phyloP scores from a whole-genome alignment of 1,140 invertebrate genomes.

The Ctenoplectra terminalis region DNA sequence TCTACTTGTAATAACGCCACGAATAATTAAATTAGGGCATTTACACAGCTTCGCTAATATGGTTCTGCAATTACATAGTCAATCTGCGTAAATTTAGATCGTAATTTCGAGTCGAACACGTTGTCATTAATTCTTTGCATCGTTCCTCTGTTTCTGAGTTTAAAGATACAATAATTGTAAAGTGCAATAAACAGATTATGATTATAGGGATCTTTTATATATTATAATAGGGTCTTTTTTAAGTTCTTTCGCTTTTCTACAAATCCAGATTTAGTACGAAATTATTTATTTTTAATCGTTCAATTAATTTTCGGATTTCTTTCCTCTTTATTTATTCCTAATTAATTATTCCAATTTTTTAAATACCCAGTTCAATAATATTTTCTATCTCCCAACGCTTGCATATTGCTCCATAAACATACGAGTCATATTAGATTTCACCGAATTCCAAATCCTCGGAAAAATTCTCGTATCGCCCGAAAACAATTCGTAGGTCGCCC shows the following conservation, averaged over 20 bases:
- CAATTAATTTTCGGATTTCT: too few relatives aligned
- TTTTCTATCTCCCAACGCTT: neutral
- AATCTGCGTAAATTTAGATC: neutral
- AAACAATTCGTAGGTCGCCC: neutral
- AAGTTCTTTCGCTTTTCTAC: too few relatives aligned
- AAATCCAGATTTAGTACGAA: too few relatives aligned
- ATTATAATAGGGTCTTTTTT: too few relatives aligned
- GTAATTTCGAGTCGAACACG: neutral
- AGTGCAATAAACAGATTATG: too few relatives aligned
- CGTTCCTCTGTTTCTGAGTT: neutral
- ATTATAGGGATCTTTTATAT: too few relatives aligned
- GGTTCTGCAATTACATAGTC: neutral
- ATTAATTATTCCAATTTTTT: too few relatives aligned
- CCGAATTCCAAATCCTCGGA: neutral
- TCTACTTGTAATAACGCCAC: constrained; percentile 19
- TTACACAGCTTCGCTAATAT: constrained; percentile 1
- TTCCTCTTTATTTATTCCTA: too few relatives aligned
- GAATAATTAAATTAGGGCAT: constrained; percentile 32
- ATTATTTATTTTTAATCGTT: too few relatives aligned
- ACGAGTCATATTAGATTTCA: neutral
- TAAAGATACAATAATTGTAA: too few relatives aligned
- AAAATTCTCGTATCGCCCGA: neutral
- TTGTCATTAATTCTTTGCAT: neutral
- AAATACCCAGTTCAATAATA: too few relatives aligned
- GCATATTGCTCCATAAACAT: neutral